These are phyloP conservation scores for Caenorhabditis imperialis DNA, from an alignment of 2,888 invertebrate species.

Conservation along the genomic window DNA sequence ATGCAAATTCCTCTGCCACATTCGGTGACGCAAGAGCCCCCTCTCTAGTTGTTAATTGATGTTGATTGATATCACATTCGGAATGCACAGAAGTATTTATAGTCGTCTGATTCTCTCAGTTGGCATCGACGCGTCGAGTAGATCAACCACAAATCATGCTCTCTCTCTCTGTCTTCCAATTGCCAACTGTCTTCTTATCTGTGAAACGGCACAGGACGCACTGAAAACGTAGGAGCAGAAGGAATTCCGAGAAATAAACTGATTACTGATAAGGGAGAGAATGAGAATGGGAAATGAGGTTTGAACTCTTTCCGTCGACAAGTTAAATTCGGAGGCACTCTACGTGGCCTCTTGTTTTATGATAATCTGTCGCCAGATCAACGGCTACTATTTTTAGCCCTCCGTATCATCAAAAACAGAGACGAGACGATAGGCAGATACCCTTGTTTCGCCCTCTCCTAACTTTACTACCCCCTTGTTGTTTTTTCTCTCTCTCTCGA, in stretches of 20 bases:
- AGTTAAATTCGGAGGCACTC: too few relatives aligned
- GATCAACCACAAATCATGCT: constrained; percentile 45
- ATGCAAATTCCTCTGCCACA: constrained; percentile 1
- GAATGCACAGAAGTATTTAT: constrained; percentile 24
- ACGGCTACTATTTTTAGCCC: too few relatives aligned
- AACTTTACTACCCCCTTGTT: constrained; percentile 9
- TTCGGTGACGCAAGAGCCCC: constrained; percentile 1
- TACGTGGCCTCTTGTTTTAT: too few relatives aligned
- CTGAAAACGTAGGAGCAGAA: constrained; percentile 21
- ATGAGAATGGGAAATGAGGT: constrained; percentile 20
- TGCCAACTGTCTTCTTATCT: constrained; percentile 19
- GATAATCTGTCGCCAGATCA: too few relatives aligned
- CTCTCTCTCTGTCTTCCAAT: constrained; percentile 8
- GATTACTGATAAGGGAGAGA: constrained; percentile 22
- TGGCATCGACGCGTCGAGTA: too few relatives aligned
- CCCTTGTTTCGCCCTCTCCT: constrained; percentile 3
- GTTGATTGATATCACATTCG: constrained; percentile 18
- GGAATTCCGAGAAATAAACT: constrained; percentile 34
- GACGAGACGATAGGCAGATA: neutral
- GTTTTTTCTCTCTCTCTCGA: too few relatives aligned
- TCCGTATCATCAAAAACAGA: too few relatives aligned
- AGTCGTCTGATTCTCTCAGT: constrained; percentile 9
- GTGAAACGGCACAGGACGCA: neutral
- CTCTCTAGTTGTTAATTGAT: constrained; percentile 21
- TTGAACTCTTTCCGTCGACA: constrained; percentile 19